A percentile compares a stretch with the other conserved stretches of the same genome.
Conservation (phyloP, 2,113 vertebrate species). For the Sapayoa aenigma region DNA sequence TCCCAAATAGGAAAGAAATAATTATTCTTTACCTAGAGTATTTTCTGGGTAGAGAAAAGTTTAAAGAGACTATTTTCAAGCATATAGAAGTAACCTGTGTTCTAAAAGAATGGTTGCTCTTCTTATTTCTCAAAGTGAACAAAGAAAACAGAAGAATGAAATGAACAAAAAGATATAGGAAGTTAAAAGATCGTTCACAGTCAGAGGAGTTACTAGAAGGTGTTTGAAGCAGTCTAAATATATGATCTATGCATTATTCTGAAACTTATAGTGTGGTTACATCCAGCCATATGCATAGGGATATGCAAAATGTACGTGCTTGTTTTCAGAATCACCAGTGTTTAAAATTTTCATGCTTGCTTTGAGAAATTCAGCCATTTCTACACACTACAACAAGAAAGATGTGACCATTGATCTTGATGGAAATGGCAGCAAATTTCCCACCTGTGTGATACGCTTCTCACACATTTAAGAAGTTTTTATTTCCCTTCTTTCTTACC, state of each 20-base stretch:
- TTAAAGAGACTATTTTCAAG: not conserved
- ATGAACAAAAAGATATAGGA: not conserved
- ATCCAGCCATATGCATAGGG: not conserved
- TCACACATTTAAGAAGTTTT: fast-evolving
- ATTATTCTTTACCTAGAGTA: not conserved
- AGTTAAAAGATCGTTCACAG: not conserved
- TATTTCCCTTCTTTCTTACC: not conserved
- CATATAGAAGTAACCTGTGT: not conserved
- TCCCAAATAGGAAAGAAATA: not conserved
- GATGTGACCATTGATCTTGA: not conserved
- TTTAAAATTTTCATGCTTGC: not conserved
- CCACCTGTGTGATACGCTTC: not conserved
- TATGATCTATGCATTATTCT: not conserved
- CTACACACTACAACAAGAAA: not conserved
- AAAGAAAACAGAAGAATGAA: not conserved
- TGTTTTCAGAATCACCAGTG: not conserved
- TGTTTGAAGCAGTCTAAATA: not conserved
- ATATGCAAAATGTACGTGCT: not conserved
- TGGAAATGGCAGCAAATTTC: not conserved
- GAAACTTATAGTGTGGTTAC: not conserved
- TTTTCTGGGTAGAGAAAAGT: not conserved
- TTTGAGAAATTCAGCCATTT: not conserved
- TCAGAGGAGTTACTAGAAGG: not conserved
- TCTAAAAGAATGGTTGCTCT: not conserved
- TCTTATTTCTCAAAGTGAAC: not conserved